phyloP scores from a whole-genome alignment of 92 coral and sea anemone species.

The Heteractis magnifica region DNA sequence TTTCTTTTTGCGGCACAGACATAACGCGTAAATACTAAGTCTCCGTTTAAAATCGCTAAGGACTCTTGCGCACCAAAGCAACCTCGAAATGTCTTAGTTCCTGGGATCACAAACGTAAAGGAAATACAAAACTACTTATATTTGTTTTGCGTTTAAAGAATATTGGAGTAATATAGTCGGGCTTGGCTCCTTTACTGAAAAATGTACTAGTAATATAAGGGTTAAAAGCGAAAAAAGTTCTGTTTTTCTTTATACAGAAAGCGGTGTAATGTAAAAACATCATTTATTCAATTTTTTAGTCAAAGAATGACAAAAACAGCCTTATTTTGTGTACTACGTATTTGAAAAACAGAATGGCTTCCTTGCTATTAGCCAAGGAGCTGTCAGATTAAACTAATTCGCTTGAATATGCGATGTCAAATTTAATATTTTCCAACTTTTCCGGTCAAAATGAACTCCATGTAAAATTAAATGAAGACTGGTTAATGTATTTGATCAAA shows the following conservation, averaged over 20 bases:
- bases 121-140: background rate
- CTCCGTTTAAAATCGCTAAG: slow-evolving; percentile 22
- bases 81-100: background rate
- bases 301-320: background rate
- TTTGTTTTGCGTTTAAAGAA: background rate
- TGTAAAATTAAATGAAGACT: slow-evolving; percentile 9
- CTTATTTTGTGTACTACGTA: background rate
- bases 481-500: slow-evolving; percentile 4
- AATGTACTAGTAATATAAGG: background rate
- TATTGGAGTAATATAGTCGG: background rate
- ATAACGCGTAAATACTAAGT: slow-evolving; percentile 14
- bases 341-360: slow-evolving; percentile 6
- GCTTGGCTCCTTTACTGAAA: background rate
- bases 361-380: slow-evolving; percentile 23
- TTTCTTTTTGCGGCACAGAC: slow-evolving; percentile 17
- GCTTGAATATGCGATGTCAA: slow-evolving; percentile 12
- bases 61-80: slow-evolving; percentile 5
- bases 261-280: background rate
- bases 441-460: slow-evolving; percentile 37
- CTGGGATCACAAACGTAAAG: background rate
- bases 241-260: background rate
- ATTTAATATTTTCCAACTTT: slow-evolving; percentile 22
- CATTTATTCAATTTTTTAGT: background rate
- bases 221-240: background rate
- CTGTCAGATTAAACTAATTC: slow-evolving; percentile 40